These are phyloP conservation scores for Propithecus coquereli DNA, from an alignment of 2,113 vertebrate genomes.

Conservation along the genomic window DNA sequence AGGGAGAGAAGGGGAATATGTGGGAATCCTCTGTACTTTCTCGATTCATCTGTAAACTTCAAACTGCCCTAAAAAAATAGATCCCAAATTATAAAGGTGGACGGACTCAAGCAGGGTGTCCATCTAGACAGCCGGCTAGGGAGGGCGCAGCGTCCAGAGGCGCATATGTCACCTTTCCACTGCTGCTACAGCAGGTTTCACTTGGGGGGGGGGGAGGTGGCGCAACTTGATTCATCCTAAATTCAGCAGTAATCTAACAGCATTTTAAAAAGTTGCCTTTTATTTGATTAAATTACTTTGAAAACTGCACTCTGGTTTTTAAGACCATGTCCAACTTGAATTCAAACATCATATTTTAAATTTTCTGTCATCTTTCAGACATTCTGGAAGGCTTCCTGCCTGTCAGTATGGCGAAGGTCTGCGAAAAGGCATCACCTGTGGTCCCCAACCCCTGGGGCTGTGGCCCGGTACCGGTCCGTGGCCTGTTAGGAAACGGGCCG, in stretches of 20 bases:
- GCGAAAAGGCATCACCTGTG: background rate
- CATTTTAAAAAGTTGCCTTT: background rate
- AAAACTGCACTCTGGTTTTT: background rate
- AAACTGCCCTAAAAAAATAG: background rate
- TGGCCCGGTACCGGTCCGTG: too few relatives aligned
- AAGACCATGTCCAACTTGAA: background rate
- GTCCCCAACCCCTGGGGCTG: too few relatives aligned
- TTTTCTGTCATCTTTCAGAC: background rate
- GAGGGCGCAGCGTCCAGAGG: background rate
- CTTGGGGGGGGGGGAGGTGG: background rate
- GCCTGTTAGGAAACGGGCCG: too few relatives aligned
- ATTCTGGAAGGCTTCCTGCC: background rate
- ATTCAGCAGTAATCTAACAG: background rate
- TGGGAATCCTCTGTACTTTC: background rate
- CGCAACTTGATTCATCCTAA: too few relatives aligned
- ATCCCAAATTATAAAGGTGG: background rate
- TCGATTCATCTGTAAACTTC: constrained; percentile 10
- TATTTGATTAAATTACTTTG: background rate
- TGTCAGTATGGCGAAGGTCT: background rate
- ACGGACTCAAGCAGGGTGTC: background rate
- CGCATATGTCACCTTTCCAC: background rate
- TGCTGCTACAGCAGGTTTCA: background rate
- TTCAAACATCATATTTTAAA: background rate
- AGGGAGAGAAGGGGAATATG: background rate
- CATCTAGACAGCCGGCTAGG: background rate